A percentile compares a stretch with the other conserved stretches of the same genome.
These are phyloP conservation scores for Apamea monoglypha DNA, from an alignment of 2,888 invertebrate species.

Conservation along the genomic window DNA sequence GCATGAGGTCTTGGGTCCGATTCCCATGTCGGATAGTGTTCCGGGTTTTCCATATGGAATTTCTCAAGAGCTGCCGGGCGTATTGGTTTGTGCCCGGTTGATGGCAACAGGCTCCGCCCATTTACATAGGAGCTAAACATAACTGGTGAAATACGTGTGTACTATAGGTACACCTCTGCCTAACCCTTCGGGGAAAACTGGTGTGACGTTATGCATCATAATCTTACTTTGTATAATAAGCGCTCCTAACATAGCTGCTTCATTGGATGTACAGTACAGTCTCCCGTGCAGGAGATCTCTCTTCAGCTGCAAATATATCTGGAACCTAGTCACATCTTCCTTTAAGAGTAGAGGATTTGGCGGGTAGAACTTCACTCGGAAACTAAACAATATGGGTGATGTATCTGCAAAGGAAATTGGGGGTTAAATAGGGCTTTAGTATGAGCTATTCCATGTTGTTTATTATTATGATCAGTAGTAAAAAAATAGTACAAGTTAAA, in stretches of 20 bases:
- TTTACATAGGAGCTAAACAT: neutral
- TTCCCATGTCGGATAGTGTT: neutral
- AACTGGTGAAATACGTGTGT: no score
- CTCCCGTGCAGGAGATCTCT: conserved; percentile 98
- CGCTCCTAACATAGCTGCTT: conserved; percentile 97
- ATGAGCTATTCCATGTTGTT: neutral
- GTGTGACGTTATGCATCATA: neutral
- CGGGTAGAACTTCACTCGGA: conserved; percentile 99
- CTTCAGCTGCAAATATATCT: conserved; percentile 97
- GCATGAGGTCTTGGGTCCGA: neutral
- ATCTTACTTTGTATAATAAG: conserved; percentile 97
- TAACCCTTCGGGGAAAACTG: neutral
- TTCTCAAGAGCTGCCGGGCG: neutral
- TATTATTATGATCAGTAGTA: neutral
- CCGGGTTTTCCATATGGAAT: neutral
- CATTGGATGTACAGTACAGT: conserved; percentile 96
- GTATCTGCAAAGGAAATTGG: conserved; percentile 92
- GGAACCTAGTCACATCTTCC: conserved; percentile 98
- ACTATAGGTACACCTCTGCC: neutral
- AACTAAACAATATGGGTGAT: conserved; percentile 97
- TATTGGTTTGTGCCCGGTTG: neutral
- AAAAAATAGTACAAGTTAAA: no score
- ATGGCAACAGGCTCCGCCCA: neutral
- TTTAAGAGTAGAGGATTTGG: conserved; percentile 97
- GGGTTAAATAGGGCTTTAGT: neutral